These are phyloP conservation scores for Willowsia nigromaculata DNA, from an alignment of 2,888 invertebrate genomes.

Conservation along the genomic window DNA sequence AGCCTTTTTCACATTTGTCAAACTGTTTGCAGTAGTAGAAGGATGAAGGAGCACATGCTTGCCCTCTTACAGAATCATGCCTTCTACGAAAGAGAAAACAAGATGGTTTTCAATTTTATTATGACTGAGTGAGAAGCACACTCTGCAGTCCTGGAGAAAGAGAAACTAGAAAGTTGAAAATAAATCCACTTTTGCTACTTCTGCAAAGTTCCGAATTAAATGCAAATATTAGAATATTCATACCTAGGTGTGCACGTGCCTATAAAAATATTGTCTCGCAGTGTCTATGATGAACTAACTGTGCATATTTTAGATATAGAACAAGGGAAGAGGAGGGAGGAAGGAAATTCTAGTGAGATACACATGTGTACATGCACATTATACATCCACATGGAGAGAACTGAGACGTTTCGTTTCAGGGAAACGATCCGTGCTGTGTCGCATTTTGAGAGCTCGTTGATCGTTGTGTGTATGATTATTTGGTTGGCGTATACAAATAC, in stretches of 20 bases:
- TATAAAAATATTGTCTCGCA: neutral
- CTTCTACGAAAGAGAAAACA: neutral
- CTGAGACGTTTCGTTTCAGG: slow-evolving; percentile 12
- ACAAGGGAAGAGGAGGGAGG: neutral
- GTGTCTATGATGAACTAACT: slow-evolving; percentile 22
- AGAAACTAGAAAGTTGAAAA: slow-evolving; percentile 13
- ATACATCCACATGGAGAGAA: neutral
- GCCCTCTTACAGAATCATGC: neutral
- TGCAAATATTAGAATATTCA: slow-evolving; percentile 26
- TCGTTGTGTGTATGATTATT: neutral
- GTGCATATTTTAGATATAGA: slow-evolving; percentile 17
- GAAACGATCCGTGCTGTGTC: neutral
- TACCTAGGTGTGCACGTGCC: neutral
- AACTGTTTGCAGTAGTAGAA: slow-evolving; percentile 16
- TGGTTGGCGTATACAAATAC: slow-evolving; percentile 1
- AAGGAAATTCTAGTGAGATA: neutral
- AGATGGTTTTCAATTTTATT: slow-evolving; percentile 23
- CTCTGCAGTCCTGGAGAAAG: slow-evolving; percentile 10
- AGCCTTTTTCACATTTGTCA: slow-evolving; percentile 41
- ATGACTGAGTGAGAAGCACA: slow-evolving; percentile 1
- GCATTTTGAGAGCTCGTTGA: neutral
- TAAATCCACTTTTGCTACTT: slow-evolving; percentile 25
- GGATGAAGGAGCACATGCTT: neutral
- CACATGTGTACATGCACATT: neutral
- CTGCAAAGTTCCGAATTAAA: slow-evolving; percentile 20